Percentiles rank a stretch among this genome's conserved stretches.
phyloP scores from a whole-genome alignment of 2,797 vertebrate genomes.

The Dendrocincla tyrannina region DNA sequence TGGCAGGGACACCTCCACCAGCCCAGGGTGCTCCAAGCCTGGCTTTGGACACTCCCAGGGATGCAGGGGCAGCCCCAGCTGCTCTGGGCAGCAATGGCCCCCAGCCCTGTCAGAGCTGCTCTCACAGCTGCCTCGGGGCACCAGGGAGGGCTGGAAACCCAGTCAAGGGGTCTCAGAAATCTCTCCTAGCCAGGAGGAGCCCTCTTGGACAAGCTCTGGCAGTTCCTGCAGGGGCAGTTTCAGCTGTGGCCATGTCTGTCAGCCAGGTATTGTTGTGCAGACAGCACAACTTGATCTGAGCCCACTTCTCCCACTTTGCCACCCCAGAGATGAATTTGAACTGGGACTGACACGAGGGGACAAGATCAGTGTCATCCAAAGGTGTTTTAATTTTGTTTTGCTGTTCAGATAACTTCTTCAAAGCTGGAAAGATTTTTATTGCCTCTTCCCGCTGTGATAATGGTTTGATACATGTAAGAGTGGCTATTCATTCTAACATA shows the following conservation, averaged over 20 bases:
- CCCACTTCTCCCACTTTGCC: background rate
- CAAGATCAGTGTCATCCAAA: background rate
- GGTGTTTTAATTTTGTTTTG: background rate
- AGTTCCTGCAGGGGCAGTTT: background rate
- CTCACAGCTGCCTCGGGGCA: accelerated
- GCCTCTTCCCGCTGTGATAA: background rate
- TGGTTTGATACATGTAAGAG: background rate
- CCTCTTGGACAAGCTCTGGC: background rate
- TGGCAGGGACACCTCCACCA: background rate
- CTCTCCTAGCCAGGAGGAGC: background rate
- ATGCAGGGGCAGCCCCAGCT: background rate
- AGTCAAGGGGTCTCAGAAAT: background rate
- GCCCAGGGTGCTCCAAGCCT: background rate
- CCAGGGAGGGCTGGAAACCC: background rate
- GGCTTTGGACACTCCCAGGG: background rate
- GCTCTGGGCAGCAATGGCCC: accelerated
- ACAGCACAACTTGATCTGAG: accelerated
- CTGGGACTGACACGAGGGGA: background rate
- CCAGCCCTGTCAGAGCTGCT: background rate
- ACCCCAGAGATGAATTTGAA: background rate
- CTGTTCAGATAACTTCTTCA: background rate
- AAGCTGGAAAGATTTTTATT: background rate
- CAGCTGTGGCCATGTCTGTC: background rate
- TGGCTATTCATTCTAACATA: background rate
- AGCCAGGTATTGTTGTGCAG: background rate